Percentiles rank a stretch among this genome's conserved stretches.
These are phyloP conservation scores for Drosophila orena DNA, from an alignment of 1,140 invertebrate species.

Conservation along the genomic window DNA sequence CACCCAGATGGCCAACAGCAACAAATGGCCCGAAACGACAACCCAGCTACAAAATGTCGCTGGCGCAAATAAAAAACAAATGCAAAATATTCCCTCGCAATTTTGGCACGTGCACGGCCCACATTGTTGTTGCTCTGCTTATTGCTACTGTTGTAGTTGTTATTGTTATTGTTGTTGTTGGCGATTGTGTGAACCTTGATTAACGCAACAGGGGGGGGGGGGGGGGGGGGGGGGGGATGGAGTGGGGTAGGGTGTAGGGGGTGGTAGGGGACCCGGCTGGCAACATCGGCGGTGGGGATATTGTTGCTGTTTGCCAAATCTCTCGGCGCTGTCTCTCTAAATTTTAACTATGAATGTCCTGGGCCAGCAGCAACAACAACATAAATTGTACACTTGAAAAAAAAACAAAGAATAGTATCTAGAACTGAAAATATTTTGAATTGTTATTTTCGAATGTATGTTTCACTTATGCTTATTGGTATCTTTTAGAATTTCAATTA, in stretches of 20 bases:
- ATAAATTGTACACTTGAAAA: slow-evolving; percentile 23
- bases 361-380: slow-evolving; percentile 34
- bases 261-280: slow-evolving; percentile 3
- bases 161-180: slow-evolving; percentile 26
- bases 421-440: no score
- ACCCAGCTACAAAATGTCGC: slow-evolving; percentile 44
- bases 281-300: slow-evolving; percentile 40
- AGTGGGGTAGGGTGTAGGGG: not conserved
- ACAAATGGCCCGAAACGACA: slow-evolving; percentile 38
- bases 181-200: slow-evolving; percentile 76
- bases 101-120: slow-evolving; percentile 72
- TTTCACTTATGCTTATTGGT: no score
- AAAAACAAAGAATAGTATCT: not conserved
- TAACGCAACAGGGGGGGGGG: slow-evolving; percentile 60
- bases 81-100: slow-evolving; percentile 55
- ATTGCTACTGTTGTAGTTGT: slow-evolving; percentile 26
- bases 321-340: slow-evolving; percentile 77
- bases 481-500: no score
- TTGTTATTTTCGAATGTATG: no score
- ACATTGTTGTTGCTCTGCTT: slow-evolving; percentile 48
- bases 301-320: slow-evolving; percentile 76
- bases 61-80: slow-evolving; percentile 48
- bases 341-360: slow-evolving; percentile 82
- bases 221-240: no score
- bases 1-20: slow-evolving; percentile 41